These are phyloP conservation scores for Bufotes viridis DNA, from an alignment of 2,797 vertebrate species.

Conservation along the genomic window DNA sequence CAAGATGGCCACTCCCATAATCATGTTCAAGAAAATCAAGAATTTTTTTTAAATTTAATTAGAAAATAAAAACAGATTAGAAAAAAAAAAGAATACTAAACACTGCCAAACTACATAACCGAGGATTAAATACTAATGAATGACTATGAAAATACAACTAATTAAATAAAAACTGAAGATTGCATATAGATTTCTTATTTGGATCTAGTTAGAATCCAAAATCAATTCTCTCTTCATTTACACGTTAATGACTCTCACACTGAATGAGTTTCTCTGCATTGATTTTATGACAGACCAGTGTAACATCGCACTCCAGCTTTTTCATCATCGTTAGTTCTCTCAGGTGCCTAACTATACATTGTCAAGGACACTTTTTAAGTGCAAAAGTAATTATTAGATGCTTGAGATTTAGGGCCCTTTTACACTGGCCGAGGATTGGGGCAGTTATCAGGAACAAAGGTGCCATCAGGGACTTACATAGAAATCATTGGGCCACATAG, in stretches of 20 bases:
- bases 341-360: background rate
- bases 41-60: too few relatives aligned
- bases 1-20: too few relatives aligned
- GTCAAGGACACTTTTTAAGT: slow-evolving; percentile 12
- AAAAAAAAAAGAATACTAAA: too few relatives aligned
- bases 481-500: too few relatives aligned
- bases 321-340: background rate
- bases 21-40: too few relatives aligned
- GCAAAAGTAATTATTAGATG: background rate
- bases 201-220: background rate
- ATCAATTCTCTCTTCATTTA: background rate
- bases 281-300: slow-evolving; percentile 10
- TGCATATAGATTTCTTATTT: slow-evolving; percentile 15
- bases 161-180: background rate
- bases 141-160: background rate
- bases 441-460: too few relatives aligned
- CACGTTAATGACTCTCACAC: slow-evolving; percentile 8
- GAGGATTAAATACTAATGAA: background rate
- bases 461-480: too few relatives aligned
- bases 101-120: background rate
- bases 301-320: background rate
- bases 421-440: too few relatives aligned
- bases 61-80: too few relatives aligned
- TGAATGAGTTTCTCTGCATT: slow-evolving; percentile 9
- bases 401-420: background rate